These are phyloP conservation scores for Perca flavescens DNA, from an alignment of 2,113 vertebrate species.

Conservation along the genomic window DNA sequence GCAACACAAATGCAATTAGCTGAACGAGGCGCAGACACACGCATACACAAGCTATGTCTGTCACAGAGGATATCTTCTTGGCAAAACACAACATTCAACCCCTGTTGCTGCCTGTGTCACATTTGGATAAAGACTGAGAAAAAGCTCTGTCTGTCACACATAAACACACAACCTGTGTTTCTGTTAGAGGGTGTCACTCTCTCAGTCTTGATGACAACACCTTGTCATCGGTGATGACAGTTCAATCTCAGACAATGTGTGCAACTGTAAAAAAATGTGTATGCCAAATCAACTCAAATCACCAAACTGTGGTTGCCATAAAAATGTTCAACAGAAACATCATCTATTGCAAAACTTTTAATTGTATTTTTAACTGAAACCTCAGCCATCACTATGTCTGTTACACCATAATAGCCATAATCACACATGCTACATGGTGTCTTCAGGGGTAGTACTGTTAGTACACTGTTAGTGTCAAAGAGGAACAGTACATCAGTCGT, in stretches of 20 bases:
- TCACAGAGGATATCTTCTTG: conserved; percentile 8
- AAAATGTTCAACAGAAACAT: neutral
- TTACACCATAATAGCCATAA: neutral
- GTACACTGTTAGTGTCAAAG: too few species aligned
- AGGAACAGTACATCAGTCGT: too few species aligned
- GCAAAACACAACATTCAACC: neutral
- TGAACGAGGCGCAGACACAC: conserved; percentile 19
- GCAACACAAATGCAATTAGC: conserved; percentile 50
- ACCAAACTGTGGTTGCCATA: neutral
- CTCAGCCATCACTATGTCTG: neutral
- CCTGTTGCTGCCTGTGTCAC: conserved; percentile 8
- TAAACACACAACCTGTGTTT: neutral
- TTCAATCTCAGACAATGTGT: neutral
- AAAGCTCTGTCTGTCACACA: neutral
- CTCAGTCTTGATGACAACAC: neutral
- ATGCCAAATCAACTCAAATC: neutral
- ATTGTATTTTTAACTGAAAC: neutral
- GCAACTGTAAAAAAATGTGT: conserved; percentile 5
- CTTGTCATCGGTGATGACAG: neutral
- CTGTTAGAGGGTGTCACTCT: neutral
- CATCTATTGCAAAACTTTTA: neutral
- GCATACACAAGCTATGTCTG: neutral
- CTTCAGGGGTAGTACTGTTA: neutral
- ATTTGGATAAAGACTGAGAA: neutral
- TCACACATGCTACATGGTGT: neutral